Evolutionary conservation across 2,113 vertebrate genomes (phyloP).

Genomic region (human (Homo sapiens)): GRCh38 chr17:11284501-11285000

Average conservation of each 20-base stretch:
- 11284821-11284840: not conserved
- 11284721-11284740: not conserved
- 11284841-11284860: not conserved
- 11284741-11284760: not conserved
- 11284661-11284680: not conserved
- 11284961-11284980: not conserved
- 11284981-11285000: not conserved
- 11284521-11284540: not conserved
- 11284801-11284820: not conserved
- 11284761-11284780: not conserved
- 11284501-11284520: not conserved
- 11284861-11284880: not conserved
- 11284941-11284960: not conserved
- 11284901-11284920: not conserved
- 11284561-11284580: not conserved
- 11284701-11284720: not conserved
- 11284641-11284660: not conserved
- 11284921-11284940: fast-evolving
- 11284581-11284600: not conserved
- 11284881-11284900: not conserved
- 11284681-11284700: not conserved
- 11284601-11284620: not conserved
- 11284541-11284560: not conserved
- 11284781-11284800: not conserved
- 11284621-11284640: not conserved